These are phyloP conservation scores for Panzeria rudis DNA, from an alignment of 2,888 invertebrate species.

Conservation along the genomic window DNA sequence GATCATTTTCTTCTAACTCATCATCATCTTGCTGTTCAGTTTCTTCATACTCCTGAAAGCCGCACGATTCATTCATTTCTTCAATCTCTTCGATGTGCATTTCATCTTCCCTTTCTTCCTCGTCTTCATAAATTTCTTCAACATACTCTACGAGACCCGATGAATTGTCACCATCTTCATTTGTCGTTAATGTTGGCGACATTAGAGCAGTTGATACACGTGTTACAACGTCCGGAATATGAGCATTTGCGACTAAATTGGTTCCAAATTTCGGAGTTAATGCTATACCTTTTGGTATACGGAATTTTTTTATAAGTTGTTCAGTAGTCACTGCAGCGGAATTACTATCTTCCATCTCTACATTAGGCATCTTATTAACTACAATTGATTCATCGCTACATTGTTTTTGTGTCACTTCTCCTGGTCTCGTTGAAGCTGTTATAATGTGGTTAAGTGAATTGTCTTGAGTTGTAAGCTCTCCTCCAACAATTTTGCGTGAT, in stretches of 20 bases:
- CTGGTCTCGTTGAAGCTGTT: constrained; percentile 56
- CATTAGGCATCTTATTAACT: constrained; percentile 27
- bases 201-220: constrained; percentile 42
- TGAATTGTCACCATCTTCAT: constrained; percentile 71
- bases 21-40: constrained; percentile 30
- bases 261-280: constrained; percentile 77
- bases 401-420: constrained; percentile 35
- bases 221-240: constrained; percentile 33
- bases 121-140: constrained; percentile 72
- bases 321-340: constrained; percentile 76
- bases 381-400: constrained; percentile 24
- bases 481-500: constrained; percentile 65
- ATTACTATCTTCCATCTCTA: constrained; percentile 41
- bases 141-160: constrained; percentile 74
- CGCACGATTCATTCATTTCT: constrained; percentile 47
- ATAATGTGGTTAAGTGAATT: constrained; percentile 51
- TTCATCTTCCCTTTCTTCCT: constrained; percentile 47
- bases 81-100: constrained; percentile 53
- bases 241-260: constrained; percentile 53
- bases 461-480: constrained; percentile 71
- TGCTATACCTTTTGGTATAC: constrained; percentile 82
- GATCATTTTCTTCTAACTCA: constrained; percentile 61
- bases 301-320: constrained; percentile 81
- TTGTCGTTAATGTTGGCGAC: constrained; percentile 56
- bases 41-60: constrained; percentile 54